Conservation (phyloP, 2,888 invertebrate species). For the Ommatoiulus sabulosus region DNA sequence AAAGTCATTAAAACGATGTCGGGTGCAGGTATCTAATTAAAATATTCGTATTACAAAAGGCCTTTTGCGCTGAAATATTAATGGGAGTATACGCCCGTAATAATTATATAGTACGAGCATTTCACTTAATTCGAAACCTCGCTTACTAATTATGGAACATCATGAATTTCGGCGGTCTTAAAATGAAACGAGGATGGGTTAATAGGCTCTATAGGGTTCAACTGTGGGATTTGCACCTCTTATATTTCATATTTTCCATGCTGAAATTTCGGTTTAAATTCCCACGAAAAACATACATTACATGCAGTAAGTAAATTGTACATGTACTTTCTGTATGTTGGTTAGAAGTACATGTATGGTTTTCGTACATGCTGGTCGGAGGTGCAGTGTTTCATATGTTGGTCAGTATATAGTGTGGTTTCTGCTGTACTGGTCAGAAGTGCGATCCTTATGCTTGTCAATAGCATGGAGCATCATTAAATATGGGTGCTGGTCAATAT, state of each 20-base stretch:
- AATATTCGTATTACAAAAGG: neutral
- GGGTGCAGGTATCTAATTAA: slow-evolving; percentile 19
- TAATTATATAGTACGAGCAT: neutral
- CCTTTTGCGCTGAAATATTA: slow-evolving; percentile 7
- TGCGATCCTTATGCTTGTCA: neutral
- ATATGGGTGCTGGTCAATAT: neutral
- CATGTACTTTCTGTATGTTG: neutral
- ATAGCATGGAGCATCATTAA: neutral
- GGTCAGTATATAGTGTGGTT: neutral
- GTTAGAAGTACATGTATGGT: neutral
- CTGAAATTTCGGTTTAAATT: neutral
- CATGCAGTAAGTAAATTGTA: neutral
- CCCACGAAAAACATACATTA: neutral
- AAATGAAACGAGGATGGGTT: neutral
- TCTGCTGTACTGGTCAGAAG: too few relatives aligned
- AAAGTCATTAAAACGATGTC: neutral
- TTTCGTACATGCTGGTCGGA: too few relatives aligned
- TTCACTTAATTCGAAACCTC: neutral
- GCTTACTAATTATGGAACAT: neutral
- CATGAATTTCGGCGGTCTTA: neutral
- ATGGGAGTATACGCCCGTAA: neutral
- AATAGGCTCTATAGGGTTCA: neutral
- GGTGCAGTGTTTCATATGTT: too few relatives aligned
- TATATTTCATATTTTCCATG: neutral
- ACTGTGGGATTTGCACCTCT: neutral